These are phyloP conservation scores for Styela plicata DNA, from an alignment of 23 tunicate species.

Conservation along the genomic window DNA sequence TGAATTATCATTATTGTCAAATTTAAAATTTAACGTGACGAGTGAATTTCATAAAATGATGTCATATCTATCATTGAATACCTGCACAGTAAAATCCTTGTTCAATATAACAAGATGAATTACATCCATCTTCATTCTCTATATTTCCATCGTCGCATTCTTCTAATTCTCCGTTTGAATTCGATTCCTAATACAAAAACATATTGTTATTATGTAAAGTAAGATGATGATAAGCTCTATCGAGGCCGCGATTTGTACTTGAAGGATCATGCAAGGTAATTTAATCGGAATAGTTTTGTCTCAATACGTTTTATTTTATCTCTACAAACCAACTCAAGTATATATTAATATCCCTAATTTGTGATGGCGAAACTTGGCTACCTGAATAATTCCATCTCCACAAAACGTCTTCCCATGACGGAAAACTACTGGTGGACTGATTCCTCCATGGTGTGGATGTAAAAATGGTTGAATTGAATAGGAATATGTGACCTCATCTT, in stretches of 20 bases:
- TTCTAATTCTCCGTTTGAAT: conserved; percentile 12
- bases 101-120: conserved; percentile 3
- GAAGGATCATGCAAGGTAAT: no score
- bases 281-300: no score
- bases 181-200: not conserved
- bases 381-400: conserved; percentile 38
- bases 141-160: conserved; percentile 37
- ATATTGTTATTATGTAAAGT: no score
- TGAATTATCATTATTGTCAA: no score
- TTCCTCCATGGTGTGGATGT: not conserved
- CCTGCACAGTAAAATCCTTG: conserved; percentile 31
- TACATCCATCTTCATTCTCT: conserved; percentile 26
- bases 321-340: no score
- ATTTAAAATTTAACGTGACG: no score
- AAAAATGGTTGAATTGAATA: conserved; percentile 19
- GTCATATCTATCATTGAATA: no score
- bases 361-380: not conserved
- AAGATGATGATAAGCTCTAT: no score
- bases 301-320: no score
- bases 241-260: no score
- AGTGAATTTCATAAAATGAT: no score
- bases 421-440: conserved; percentile 27
- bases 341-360: no score
- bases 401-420: conserved; percentile 23
- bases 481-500: conserved; percentile 18